Evolutionary conservation across 2,888 invertebrate genomes (phyloP).

Genomic region (Blastobasis adustella): DNA sequence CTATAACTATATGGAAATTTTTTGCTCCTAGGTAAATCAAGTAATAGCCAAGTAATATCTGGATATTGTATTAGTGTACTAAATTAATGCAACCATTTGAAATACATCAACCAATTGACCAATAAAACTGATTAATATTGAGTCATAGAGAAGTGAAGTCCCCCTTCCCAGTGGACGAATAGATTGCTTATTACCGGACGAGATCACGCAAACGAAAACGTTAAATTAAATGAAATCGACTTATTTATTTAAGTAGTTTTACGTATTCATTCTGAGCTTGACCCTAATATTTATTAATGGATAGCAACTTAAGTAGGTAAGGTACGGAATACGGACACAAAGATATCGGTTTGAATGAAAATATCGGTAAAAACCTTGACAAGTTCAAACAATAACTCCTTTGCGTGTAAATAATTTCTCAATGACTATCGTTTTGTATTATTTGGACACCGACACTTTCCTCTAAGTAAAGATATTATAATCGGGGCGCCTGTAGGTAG

Average conservation of each 20-base stretch:
- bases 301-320: no score
- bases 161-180: conserved; percentile 64
- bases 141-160: conserved; percentile 33
- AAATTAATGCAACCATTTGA: neutral
- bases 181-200: conserved; percentile 68
- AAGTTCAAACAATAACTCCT: conserved; percentile 44
- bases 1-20: no score
- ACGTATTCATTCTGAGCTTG: no score
- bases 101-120: conserved; percentile 28
- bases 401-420: conserved; percentile 45
- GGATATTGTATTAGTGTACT: no score
- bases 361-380: conserved; percentile 21
- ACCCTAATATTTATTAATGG: no score
- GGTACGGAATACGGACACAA: neutral
- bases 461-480: conserved; percentile 42
- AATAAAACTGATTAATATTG: conserved; percentile 57
- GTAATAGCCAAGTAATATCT: no score
- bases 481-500: conserved; percentile 38
- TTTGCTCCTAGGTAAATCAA: no score
- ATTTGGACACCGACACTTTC: conserved; percentile 56
- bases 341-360: no score
- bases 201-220: conserved; percentile 72
- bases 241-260: conserved; percentile 4
- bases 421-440: conserved; percentile 61
- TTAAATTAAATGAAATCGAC: conserved; percentile 70